Evolutionary conservation across 2,888 invertebrate species (phyloP).

Genomic region (Hydrotaea cyrtoneurina): DNA sequence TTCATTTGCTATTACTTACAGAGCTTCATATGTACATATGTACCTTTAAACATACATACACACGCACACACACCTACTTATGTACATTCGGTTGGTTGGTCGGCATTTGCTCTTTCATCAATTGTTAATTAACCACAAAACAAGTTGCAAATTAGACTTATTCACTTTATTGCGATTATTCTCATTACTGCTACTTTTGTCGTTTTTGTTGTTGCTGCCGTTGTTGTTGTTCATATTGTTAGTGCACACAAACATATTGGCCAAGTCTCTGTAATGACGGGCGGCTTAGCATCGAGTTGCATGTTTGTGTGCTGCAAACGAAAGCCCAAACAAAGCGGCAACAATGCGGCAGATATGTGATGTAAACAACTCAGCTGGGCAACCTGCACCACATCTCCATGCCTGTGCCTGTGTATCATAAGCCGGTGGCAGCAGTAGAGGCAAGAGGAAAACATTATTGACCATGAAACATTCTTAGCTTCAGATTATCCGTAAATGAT

Average conservation of each 20-base stretch:
- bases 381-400: no score
- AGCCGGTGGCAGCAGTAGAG: no score
- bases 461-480: no score
- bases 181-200: constrained; percentile 41
- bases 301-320: constrained; percentile 33
- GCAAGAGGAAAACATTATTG: no score
- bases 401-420: no score
- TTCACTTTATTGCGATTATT: constrained; percentile 57
- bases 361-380: no score
- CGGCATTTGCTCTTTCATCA: constrained; percentile 68
- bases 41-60: background rate
- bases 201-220: constrained; percentile 34
- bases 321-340: background rate
- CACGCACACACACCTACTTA: background rate
- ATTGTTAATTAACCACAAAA: constrained; percentile 70
- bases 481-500: no score
- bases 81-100: constrained; percentile 22
- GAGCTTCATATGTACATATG: background rate
- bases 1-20: background rate
- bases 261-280: constrained; percentile 19
- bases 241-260: background rate
- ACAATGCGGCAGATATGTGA: no score
- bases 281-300: constrained; percentile 34
- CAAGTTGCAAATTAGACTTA: constrained; percentile 70
- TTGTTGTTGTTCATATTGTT: constrained; percentile 43